Evolutionary conservation across 2,888 invertebrate genomes (phyloP), one percentile per base, ranked within the genome.

Genomic region (Drosophila prolongata): DNA sequence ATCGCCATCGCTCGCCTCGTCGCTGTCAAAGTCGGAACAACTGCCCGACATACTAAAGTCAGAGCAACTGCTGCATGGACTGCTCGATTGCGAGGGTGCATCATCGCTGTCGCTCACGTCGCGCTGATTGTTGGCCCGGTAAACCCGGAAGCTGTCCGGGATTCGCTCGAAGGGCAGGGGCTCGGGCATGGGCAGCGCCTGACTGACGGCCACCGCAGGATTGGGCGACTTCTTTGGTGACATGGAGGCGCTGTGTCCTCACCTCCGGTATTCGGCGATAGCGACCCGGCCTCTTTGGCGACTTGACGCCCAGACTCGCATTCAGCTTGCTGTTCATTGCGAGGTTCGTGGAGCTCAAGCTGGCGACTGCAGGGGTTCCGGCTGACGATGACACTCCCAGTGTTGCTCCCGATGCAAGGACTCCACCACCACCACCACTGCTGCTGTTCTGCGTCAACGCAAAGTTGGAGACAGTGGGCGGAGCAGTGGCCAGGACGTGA

Each of bases 81-180:
- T 92, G 42, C 90, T 92, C 3, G 92, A 91, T 65, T 91, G 91
- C 13, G 90, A 90, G 55, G 90, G 89, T 10, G 88, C 91, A 1
- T 91, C 92, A 42, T 92, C 92, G 42, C 91, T 92, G 8, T 92
- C 92, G 57, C 92, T 92, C 1, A 79, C 91, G 69, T 92, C 92
- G 5, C 89, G 87, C 56, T 90, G 91, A 30, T 90, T 90, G 68
- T 92, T 93, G 1, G 93, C 93, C 13, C 94, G 91, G 80, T 94
- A 94, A 13, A 93, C 93, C 5, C 93, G 93, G 90, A 94, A 94
- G 81, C 94, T 94, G 72, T 94, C 94, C 3, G 94, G 92, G 56
- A 92, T 92, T 44, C 87, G 89, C 67, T 90, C 91, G 50, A 90
- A 91, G 13, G 75, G 70, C 73, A 76, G 67, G 6, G 85, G 68